Base-by-base conservation (phyloP, 2,113 vertebrate genomes). In the Panthera tigris region DNA sequence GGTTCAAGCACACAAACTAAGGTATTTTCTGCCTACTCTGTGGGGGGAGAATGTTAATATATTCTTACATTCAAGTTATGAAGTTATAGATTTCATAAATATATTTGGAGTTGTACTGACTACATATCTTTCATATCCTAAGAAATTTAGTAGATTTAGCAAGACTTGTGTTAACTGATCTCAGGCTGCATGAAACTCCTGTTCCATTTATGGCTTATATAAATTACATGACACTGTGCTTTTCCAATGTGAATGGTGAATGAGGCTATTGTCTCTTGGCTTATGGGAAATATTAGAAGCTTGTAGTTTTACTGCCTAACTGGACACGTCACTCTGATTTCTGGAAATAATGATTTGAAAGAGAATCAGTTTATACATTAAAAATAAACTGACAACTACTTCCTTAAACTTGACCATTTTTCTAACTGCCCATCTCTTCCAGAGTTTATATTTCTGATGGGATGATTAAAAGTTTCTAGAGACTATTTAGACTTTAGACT, bases 181-280 rank as follows among this genome's bases (percentile, higher is more conserved):
- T 98, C 89, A 78, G 89, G 82, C 92, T 96, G 81, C 95, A 98
- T 98, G 84, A 98, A 98, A 66, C 96, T 98, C 97, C 98, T 89
- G 96, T 97, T 97, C 98, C 98, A 97, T 98, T 99, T 99, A 98
- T 98, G 97, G 94, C 98, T 98, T 98, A 98, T 98, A 99, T 98
- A 99, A 98, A 98, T 98, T 98, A 98, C 98, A 98, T 84, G 97
- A 98, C 98, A 97, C 98, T 99, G 98, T 98, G 90, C 98, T 98
- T 97, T 97, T 98, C 95, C 97, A 91, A 10, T 97, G 98, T 98
- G 97, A 99, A 98, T 99, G 97, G 98, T 99, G 98, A 99, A 99
- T 98, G 98, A 98, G 91, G 39, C 98, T 88, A 98, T 99, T 99
- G 98, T 99, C 84, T 97, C 94, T 91, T 97, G 90, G 95, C 79